Evolutionary conservation across 2,113 vertebrate genomes (phyloP).

Genomic region (Megaceryle torquata): DNA sequence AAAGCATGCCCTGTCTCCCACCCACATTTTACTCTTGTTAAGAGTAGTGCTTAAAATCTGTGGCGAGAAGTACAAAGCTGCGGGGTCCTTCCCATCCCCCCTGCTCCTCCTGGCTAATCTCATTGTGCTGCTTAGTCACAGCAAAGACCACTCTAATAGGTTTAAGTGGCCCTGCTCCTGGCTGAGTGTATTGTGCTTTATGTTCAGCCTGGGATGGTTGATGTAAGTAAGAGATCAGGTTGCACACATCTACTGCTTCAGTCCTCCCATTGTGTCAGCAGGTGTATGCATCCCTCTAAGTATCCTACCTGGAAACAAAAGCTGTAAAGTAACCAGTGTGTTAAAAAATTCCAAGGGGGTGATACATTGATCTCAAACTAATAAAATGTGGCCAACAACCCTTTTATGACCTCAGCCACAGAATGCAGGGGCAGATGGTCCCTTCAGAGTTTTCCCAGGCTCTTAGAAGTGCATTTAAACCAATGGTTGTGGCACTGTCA

Average conservation of each 20-base stretch:
- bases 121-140: slow-evolving; percentile 55
- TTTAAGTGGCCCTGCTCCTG: slow-evolving; percentile 8
- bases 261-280: not conserved
- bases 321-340: not conserved
- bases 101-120: slow-evolving; percentile 2
- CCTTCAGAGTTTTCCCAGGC: not conserved
- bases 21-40: not conserved
- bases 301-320: not conserved
- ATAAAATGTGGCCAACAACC: rapidly evolving
- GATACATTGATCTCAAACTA: not conserved
- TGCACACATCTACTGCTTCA: not conserved
- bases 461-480: not conserved
- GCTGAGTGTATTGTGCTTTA: not conserved
- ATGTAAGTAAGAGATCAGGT: not conserved
- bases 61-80: not conserved
- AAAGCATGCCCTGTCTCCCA: not conserved
- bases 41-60: not conserved
- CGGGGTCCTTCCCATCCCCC: not conserved
- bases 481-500: not conserved
- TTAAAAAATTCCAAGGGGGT: not conserved
- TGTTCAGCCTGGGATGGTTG: not conserved
- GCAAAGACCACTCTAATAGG: slow-evolving; percentile 13
- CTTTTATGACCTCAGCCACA: not conserved
- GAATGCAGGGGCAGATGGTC: not conserved
- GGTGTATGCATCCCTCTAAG: not conserved